Evolutionary conservation across 2,113 vertebrate species (phyloP).

Genomic region (Ameiurus melas): DNA sequence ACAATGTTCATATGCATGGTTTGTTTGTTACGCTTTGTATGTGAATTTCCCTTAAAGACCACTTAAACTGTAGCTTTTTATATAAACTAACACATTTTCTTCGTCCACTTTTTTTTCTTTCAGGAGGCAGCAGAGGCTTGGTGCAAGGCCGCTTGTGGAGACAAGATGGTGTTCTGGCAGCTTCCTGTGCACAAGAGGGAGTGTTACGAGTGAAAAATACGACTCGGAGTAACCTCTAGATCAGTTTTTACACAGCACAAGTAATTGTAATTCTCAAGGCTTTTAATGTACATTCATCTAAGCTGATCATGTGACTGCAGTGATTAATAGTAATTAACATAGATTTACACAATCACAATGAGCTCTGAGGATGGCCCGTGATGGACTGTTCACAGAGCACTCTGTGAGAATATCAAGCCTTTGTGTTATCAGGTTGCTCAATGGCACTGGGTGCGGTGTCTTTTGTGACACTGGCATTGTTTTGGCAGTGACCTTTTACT

Average conservation of each 20-base stretch:
- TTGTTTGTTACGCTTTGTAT: not conserved
- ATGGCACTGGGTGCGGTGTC: not conserved
- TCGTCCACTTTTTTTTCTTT: conserved; percentile 1
- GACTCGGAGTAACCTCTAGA: conserved; percentile 80
- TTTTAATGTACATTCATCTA: not conserved
- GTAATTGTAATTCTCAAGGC: not conserved
- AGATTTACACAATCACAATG: conserved; percentile 8
- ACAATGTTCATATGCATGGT: not conserved
- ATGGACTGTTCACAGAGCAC: not conserved
- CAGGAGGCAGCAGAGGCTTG: conserved; percentile 85
- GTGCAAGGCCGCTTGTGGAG: conserved; percentile 91
- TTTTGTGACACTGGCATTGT: not conserved
- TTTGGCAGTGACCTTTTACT: not conserved
- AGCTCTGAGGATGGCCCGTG: not conserved
- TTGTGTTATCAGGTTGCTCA: not conserved
- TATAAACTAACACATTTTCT: not conserved
- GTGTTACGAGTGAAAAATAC: conserved; percentile 76
- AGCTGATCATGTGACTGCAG: not conserved
- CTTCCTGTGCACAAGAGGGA: conserved; percentile 88
- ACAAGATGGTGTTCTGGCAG: conserved; percentile 86
- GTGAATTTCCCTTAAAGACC: not conserved
- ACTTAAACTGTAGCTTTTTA: not conserved
- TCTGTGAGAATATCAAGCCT: not conserved
- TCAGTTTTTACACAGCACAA: too few relatives aligned
- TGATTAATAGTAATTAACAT: not conserved